These are phyloP conservation scores for Stylophora pistillata DNA, from an alignment of 64 coral and sea anemone genomes.

Conservation along the genomic window DNA sequence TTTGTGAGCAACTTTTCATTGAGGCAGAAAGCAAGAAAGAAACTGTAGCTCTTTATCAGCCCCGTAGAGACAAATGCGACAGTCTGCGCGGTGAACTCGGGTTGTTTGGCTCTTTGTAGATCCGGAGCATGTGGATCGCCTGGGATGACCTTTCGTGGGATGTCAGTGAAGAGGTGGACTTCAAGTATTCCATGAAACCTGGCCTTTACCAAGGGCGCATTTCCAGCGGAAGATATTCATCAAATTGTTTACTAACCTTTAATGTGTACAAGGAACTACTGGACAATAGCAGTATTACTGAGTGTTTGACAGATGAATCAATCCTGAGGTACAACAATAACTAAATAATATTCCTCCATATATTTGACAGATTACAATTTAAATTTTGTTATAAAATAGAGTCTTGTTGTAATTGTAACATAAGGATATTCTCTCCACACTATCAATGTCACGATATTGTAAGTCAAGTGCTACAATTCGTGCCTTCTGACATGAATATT, in stretches of 20 bases:
- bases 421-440: no score
- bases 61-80: neutral
- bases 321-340: no score
- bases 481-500: no score
- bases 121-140: neutral
- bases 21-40: conserved; percentile 14
- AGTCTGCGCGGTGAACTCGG: conserved; percentile 29
- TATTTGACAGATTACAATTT: no score
- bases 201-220: conserved; percentile 38
- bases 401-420: no score
- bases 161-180: neutral
- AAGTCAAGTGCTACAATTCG: no score
- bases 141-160: conserved; percentile 27
- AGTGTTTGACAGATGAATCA: conserved; percentile 31
- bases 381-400: no score
- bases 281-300: neutral
- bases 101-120: conserved; percentile 18
- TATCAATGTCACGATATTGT: no score
- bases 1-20: conserved; percentile 28
- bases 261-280: conserved; percentile 50
- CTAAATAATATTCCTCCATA: no score
- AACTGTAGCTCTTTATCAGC: neutral
- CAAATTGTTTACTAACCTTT: neutral
- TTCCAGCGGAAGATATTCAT: neutral
- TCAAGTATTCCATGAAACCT: neutral